Evolutionary conservation across 2,797 vertebrate species (phyloP).

Genomic region (Schizopygopsis pylzovi): DNA sequence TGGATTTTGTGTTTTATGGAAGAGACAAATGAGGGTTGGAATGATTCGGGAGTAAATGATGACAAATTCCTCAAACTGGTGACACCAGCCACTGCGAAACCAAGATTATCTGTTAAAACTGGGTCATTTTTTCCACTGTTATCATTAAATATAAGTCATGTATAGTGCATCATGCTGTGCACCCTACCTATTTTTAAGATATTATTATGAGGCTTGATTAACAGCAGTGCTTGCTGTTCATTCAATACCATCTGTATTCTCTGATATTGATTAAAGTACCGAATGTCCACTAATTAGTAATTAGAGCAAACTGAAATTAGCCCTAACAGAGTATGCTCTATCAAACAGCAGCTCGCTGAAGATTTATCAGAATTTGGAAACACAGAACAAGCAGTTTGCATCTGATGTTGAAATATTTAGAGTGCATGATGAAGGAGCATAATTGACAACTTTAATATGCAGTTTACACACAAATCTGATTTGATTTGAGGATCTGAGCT

Average conservation of each 20-base stretch:
- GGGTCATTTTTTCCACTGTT: not conserved
- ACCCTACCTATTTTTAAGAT: not conserved
- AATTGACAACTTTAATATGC: not conserved
- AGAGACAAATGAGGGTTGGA: not conserved
- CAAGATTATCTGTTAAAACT: not conserved
- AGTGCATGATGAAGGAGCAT: not conserved
- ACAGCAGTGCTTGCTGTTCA: slow-evolving; percentile 17
- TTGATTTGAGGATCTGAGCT: not conserved
- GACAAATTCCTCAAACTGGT: not conserved
- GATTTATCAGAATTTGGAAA: slow-evolving; percentile 6
- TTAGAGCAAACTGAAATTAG: slow-evolving; percentile 10
- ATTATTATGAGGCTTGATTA: not conserved
- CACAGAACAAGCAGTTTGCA: not conserved
- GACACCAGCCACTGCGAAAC: not conserved
- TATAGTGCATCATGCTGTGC: not conserved
- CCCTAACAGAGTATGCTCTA: slow-evolving; percentile 12
- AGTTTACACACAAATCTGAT: not conserved
- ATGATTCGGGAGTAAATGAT: not conserved
- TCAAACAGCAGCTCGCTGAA: slow-evolving; percentile 18
- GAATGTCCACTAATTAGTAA: slow-evolving; percentile 48
- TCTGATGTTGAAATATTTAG: slow-evolving; percentile 21
- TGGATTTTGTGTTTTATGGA: not conserved
- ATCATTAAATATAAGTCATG: not conserved
- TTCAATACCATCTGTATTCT: slow-evolving; percentile 34
- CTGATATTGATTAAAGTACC: slow-evolving; percentile 47